Evolutionary conservation across 2,797 vertebrate species (phyloP), one percentile per base, ranked within the genome.

Genomic region (Melopsittacus undulatus): DNA sequence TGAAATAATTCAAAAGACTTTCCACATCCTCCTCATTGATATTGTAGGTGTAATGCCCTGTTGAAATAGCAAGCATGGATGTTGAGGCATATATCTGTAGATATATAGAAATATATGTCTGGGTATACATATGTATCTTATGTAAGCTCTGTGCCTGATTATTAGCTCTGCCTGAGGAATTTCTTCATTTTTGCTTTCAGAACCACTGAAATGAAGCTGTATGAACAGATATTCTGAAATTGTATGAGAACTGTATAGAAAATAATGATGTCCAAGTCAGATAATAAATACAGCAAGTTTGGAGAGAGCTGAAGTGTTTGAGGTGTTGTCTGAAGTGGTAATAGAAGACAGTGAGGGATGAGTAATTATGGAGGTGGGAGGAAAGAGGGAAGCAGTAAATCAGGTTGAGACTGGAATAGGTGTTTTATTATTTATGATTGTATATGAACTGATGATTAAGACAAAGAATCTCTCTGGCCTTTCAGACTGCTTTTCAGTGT

Each of bases 371-470:
- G 89, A 85, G 64, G 89, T 92, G 90, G 89, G 81, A 95, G 81
- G 72, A 92, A 92, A 74, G 64, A 93, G 68, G 77, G 78, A 92
- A 92, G 83, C 81, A 74, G 72, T 95, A 92, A 95, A 87, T 95
- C 93, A 91, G 92, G 45, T 72, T 92, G 93, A 63, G 89, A 91
- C 86, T 91, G 72, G 87, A 93, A 90, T 52, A 92, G 61, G 57
- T 94, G 92, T 90, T 96, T 95, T 94, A 87, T 92, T 87, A 90
- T 95, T 78, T 89, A 83, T 94, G 92, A 54, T 72, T 92, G 78
- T 90, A 19, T 84, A 79, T 83, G 83, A 95, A 92, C 72, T 52
- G 87, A 68, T 90, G 93, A 89, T 94, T 96, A 94, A 95, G 89
- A 95, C 75, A 95, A 89, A 91, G 81, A 92, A 89, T 20, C 27